These are phyloP conservation scores for Macroglossus sobrinus DNA, from an alignment of 2,113 vertebrate genomes.

Conservation along the genomic window DNA sequence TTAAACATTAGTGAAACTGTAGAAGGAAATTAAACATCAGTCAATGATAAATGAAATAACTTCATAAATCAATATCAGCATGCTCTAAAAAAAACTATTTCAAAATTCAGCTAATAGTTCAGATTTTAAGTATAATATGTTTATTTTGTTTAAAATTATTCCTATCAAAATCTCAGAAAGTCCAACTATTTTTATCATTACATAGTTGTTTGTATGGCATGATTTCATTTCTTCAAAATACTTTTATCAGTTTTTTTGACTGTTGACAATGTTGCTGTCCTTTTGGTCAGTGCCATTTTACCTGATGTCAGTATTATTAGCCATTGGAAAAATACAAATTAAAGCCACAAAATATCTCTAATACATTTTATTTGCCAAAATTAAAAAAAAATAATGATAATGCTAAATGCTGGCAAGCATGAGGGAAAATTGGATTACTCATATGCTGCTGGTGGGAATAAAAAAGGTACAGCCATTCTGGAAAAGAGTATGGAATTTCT, in stretches of 20 bases:
- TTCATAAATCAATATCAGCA: not conserved
- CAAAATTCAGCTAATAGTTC: not conserved
- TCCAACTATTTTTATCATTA: not conserved
- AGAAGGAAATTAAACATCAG: constrained; percentile 45
- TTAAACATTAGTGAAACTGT: not conserved
- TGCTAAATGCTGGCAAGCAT: not conserved
- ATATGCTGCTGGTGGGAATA: not conserved
- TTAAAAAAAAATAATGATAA: not conserved
- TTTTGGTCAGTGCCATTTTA: not conserved
- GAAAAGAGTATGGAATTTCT: not conserved
- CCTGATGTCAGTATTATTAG: not conserved
- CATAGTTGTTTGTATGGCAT: not conserved
- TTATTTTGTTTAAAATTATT: constrained; percentile 12
- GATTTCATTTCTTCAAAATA: not conserved
- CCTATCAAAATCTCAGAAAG: not conserved
- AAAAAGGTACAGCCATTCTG: not conserved
- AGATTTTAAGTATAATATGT: not conserved
- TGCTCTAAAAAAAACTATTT: not conserved
- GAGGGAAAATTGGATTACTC: not conserved
- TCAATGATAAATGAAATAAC: not conserved
- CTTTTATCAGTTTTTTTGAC: not conserved
- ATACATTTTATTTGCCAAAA: not conserved
- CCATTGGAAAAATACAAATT: not conserved
- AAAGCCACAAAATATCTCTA: not conserved
- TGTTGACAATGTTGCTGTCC: not conserved